Evolutionary conservation across 2,888 invertebrate genomes (phyloP), one percentile per base, ranked within the genome.

Genomic region (Anthoptus insignis): DNA sequence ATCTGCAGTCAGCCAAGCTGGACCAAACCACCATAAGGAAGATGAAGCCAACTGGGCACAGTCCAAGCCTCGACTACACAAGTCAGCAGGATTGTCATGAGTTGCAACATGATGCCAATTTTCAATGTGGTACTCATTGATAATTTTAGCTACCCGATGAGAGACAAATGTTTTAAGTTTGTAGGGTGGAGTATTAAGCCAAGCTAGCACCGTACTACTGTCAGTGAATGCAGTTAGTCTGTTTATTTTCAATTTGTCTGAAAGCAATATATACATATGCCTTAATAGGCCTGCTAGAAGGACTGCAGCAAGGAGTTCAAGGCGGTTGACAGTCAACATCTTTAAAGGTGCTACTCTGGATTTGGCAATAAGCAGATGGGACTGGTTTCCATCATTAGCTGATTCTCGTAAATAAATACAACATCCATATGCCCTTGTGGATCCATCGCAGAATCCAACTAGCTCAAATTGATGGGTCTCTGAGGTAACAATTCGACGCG

Each of bases 281-380:
- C 24, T 49, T 5, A 49, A 5, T 3, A 49, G 21, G n/a, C n/a
- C 7, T 13, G 49, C 19, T 22, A 49, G 13, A 11, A 49, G 49
- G 6, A 49, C 22, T 3, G 49, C 49, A 22, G 21, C 49, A 22
- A 19, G 22, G 3, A 49, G 22, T 49, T 49, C 49, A n/a, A 49
- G 24, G 24, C 49, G 49, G 13, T 49, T 49, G 9, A 49, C 22
- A 2, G 49, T 49, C 11, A 49, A n/a, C n/a, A 22, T 4, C 13
- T 49, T 49, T 5, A 49, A 22, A 49, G 49, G 49, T 9, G 49
- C 49, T 6, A 49, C 49, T 22, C 22, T 49, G 2, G 49, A 49
- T 11, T 49, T 49, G 6, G 21, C 49, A 21, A 49, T 21, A 8
- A 49, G 13, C 5, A 49, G 11, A 24, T 11, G 19, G 1, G 22